A percentile compares a stretch with the other conserved stretches of the same genome.
phyloP scores from a whole-genome alignment of 2,888 invertebrate species.

The Axea sp. region DNA sequence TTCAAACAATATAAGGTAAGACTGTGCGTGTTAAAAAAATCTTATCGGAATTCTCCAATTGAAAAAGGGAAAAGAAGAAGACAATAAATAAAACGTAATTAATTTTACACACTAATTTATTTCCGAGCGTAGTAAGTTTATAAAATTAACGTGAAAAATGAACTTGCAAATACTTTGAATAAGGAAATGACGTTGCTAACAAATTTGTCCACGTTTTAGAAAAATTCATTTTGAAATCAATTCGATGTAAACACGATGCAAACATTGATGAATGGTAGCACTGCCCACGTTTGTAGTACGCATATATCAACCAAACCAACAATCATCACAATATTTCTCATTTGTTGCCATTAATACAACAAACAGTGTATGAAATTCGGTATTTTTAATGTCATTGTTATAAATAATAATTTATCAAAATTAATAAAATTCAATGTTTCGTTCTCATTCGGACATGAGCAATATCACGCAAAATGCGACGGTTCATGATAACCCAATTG shows the following conservation, averaged over 20 bases:
- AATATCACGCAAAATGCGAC: neutral
- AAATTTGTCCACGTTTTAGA: no score
- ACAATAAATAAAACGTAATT: no score
- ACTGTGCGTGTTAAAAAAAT: no score
- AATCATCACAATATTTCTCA: neutral
- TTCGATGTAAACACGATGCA: neutral
- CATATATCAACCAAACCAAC: neutral
- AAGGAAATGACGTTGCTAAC: no score
- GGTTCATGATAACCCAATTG: neutral
- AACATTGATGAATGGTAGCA: neutral
- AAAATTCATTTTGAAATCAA: no score
- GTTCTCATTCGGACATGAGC: neutral
- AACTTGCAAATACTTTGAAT: no score
- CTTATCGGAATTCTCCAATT: no score
- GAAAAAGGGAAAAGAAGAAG: constrained; percentile 1
- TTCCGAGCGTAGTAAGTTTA: no score
- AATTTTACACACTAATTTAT: no score
- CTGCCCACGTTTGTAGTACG: neutral
- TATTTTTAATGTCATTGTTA: constrained; percentile 7
- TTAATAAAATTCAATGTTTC: neutral
- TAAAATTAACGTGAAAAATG: no score
- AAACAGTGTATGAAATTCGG: constrained; percentile 1
- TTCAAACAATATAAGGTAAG: no score
- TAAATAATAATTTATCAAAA: neutral
- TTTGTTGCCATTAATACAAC: neutral